Evolutionary conservation across 1,140 invertebrate genomes (phyloP).

Genomic region (Fopius arisanus): DNA sequence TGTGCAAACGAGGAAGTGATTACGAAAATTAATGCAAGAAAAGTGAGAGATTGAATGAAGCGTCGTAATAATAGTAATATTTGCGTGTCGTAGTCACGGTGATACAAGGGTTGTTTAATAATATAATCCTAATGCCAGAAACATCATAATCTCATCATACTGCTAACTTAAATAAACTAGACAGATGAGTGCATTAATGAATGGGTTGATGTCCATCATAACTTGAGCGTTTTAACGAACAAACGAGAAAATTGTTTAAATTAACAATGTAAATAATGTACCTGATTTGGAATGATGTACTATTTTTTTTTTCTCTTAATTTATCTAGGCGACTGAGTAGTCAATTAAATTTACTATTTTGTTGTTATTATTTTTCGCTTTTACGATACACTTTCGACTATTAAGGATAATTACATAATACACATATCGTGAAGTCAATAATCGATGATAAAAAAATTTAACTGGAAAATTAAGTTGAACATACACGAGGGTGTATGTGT

Average conservation of each 20-base stretch:
- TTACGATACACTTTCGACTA: background rate
- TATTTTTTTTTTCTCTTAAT: slow-evolving; percentile 16
- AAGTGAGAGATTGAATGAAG: background rate
- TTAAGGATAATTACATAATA: background rate
- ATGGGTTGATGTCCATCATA: slow-evolving; percentile 3
- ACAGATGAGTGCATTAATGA: background rate
- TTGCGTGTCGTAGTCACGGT: slow-evolving; percentile 37
- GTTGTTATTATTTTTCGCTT: slow-evolving; percentile 3
- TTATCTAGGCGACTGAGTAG: background rate
- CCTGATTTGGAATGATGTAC: slow-evolving; percentile 33
- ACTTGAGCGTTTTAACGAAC: background rate
- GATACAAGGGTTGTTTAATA: slow-evolving; percentile 48
- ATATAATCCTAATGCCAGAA: slow-evolving; percentile 34
- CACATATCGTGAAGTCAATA: background rate
- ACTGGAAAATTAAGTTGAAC: background rate
- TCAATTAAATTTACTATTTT: background rate
- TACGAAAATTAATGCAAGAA: slow-evolving; percentile 2
- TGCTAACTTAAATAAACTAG: background rate
- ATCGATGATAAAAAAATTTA: background rate
- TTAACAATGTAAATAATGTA: slow-evolving; percentile 33
- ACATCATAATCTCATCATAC: background rate
- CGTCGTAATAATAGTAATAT: slow-evolving; percentile 32
- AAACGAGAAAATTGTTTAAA: background rate
- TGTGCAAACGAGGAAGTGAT: no score
- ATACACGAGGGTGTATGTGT: background rate